Conservation (phyloP, 92 coral and sea anemone genomes). For the Epizoanthus illoricatus region DNA sequence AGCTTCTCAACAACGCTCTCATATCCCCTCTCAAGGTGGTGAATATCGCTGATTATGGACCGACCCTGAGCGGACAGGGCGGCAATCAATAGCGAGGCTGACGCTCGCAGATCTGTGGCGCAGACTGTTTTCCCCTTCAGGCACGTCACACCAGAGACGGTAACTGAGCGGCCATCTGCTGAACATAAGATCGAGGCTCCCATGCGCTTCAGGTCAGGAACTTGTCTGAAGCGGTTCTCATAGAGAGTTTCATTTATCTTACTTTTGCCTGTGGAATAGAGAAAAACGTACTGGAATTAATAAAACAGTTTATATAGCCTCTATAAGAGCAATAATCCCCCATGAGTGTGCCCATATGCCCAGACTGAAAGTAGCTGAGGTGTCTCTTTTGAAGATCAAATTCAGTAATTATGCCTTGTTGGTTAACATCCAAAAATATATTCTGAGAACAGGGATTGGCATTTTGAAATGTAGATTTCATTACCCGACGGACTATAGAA, state of each 20-base stretch:
- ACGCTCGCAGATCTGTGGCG: constrained; percentile 61
- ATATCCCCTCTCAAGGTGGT: constrained; percentile 67
- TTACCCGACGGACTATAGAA: too few species aligned
- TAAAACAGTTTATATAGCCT: too few species aligned
- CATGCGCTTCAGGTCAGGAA: constrained; percentile 42
- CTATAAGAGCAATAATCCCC: too few species aligned
- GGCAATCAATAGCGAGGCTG: constrained; percentile 52
- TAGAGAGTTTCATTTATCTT: constrained; percentile 43
- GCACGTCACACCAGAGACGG: constrained; percentile 12
- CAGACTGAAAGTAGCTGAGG: too few species aligned
- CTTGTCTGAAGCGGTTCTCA: constrained; percentile 59
- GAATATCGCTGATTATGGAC: constrained; percentile 42
- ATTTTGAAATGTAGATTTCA: too few species aligned
- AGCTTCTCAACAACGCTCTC: constrained; percentile 50
- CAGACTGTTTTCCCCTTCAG: constrained; percentile 26
- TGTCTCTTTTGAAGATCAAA: too few species aligned
- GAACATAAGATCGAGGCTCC: constrained; percentile 42
- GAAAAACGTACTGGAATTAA: too few species aligned
- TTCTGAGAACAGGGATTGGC: too few species aligned
- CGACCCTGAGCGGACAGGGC: constrained; percentile 46
- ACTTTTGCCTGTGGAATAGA: background rate
- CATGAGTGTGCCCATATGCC: too few species aligned
- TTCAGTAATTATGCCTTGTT: too few species aligned
- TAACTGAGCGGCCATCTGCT: constrained; percentile 5
- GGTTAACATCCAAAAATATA: too few species aligned